Evolutionary conservation across 2,797 vertebrate species (phyloP), one percentile per base, ranked within the genome.

Genomic region (Rhinoraja longicauda): DNA sequence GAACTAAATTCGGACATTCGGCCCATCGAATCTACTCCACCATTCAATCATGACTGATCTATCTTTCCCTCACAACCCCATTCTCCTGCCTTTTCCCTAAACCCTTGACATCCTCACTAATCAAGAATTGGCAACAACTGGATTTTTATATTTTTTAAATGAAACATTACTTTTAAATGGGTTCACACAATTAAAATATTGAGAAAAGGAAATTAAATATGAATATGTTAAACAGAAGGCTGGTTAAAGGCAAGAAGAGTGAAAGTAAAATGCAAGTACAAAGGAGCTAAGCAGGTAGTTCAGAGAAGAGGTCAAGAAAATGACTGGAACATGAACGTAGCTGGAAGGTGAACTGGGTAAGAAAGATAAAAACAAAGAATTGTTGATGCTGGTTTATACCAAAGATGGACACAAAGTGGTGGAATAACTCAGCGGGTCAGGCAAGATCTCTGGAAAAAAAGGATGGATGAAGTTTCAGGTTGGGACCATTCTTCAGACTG

Each of bases 101-200:
- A 39, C 39, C 39, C 39, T 39, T 39, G 39, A 45, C 45, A 45
- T 45, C 45, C 45, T 45, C 45, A 45, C 45, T 45, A 45, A 45
- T 45, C 45, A 45, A 45, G 2, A 45, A 45, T 45, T 45, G 94
- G 95, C 94, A 94, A 94, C 94, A 94, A 95, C 93, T 94, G 93
- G 94, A 94, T 94, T 94, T 59, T 59, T 95, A 95, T 95, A 95
- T 93, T 95, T 95, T 95, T 95, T 94, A 94, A 95, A 96, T 95
- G 96, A 96, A 93, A 92, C 96, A 96, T 94, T 94, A 94, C 67
- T 84, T 84, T 84, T 29, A 84, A 84, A 29, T n/a, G 24, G 45
- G 21, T 82, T 45, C 94, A 93, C 93, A 93, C 93, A 79, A 81
- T 81, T 81, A 81, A 82, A 57, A 26, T 82, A 13, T 29, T 77